Conservation (phyloP, 2,113 vertebrate species). For the Ageneiosus marmoratus region DNA sequence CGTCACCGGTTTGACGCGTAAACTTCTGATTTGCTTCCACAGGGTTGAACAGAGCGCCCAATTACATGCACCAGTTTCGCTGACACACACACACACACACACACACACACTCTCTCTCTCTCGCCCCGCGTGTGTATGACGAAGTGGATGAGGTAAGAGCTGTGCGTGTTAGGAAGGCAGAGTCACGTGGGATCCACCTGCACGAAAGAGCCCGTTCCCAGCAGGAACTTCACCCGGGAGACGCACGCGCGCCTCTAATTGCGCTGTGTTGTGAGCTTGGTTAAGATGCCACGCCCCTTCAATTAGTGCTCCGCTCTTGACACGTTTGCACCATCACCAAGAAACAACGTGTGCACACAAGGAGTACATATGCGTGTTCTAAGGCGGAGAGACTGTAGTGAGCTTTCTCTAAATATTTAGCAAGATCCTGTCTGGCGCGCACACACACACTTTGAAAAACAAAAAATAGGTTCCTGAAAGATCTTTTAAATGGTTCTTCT, state of each 20-base stretch:
- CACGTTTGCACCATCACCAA: neutral
- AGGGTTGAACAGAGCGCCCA: conserved; percentile 30
- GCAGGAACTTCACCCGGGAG: conserved; percentile 13
- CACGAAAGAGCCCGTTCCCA: neutral
- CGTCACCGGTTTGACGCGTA: conserved; percentile 35
- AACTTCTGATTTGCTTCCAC: conserved; percentile 6
- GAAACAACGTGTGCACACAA: neutral
- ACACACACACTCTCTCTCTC: neutral
- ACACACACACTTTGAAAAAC: neutral
- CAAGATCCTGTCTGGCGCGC: neutral
- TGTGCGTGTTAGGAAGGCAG: conserved; percentile 14
- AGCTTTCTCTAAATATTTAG: neutral
- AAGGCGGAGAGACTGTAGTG: neutral
- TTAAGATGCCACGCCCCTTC: conserved; percentile 37
- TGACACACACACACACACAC: no score
- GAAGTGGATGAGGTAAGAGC: conserved; percentile 14
- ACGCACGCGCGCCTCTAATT: neutral
- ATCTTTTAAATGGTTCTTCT: neutral
- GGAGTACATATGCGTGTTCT: no score
- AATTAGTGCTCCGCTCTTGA: neutral
- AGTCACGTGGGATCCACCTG: conserved; percentile 35
- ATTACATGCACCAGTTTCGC: no score
- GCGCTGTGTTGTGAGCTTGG: conserved; percentile 18
- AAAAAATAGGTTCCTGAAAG: neutral
- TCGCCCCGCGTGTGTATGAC: neutral